Percentiles rank a stretch among this genome's conserved stretches.
These are phyloP conservation scores for Coenonympha arcania DNA, from an alignment of 2,888 invertebrate species.

Conservation along the genomic window DNA sequence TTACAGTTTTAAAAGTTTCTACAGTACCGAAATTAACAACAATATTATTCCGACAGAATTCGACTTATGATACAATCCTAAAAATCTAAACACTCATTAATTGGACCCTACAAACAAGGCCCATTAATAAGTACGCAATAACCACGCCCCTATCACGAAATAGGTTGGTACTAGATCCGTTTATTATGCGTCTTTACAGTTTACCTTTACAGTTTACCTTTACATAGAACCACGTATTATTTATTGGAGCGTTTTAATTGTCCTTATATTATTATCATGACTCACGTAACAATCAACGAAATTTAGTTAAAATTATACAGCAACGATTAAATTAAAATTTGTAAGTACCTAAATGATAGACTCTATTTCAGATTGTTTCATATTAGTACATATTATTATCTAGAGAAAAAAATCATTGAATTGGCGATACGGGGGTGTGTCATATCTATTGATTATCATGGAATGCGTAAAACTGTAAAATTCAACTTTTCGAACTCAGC, in stretches of 20 bases:
- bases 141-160: constrained; percentile 67
- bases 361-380: too few species aligned
- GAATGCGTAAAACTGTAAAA: too few species aligned
- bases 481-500: too few species aligned
- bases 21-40: neutral
- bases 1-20: too few species aligned
- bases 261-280: constrained; percentile 9
- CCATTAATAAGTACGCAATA: constrained; percentile 68
- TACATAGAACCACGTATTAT: constrained; percentile 36
- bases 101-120: constrained; percentile 31
- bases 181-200: constrained; percentile 34
- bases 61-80: neutral
- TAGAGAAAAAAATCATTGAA: too few species aligned
- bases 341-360: too few species aligned
- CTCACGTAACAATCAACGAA: neutral
- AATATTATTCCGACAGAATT: too few species aligned
- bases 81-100: neutral
- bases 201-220: constrained; percentile 14
- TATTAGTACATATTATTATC: too few species aligned
- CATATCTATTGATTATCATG: too few species aligned
- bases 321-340: too few species aligned
- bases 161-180: constrained; percentile 68
- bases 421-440: too few species aligned
- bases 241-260: constrained; percentile 40
- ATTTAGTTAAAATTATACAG: neutral